Conservation (phyloP, 1,140 invertebrate genomes). For the Aphaenogaster rudis region DNA sequence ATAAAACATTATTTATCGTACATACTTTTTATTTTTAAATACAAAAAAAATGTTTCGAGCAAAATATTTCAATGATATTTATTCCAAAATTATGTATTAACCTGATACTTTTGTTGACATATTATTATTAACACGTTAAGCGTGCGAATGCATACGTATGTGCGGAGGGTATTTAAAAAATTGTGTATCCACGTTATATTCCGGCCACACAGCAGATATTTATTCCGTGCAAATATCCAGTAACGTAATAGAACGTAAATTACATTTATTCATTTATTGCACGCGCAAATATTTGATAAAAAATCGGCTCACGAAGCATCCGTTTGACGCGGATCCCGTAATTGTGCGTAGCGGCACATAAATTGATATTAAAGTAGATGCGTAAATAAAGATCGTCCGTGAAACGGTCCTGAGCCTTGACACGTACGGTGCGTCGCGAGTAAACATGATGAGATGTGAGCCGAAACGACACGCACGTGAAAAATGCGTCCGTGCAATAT, state of each 20-base stretch:
- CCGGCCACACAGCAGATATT: background rate
- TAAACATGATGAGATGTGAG: conserved; percentile 49
- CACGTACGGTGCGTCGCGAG: conserved; percentile 26
- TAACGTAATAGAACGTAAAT: background rate
- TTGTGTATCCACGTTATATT: background rate
- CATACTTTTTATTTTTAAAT: background rate
- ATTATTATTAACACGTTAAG: background rate
- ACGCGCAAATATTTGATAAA: conserved; percentile 6
- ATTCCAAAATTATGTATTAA: background rate
- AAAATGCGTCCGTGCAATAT: conserved; percentile 27
- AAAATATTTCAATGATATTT: conserved; percentile 1
- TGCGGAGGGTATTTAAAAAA: background rate
- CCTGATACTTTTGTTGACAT: background rate
- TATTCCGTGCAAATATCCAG: conserved; percentile 22
- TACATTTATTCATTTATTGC: conserved; percentile 15
- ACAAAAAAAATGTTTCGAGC: background rate
- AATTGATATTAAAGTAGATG: conserved; percentile 51
- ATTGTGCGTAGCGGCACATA: conserved; percentile 29
- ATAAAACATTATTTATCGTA: background rate
- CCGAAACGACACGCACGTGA: background rate
- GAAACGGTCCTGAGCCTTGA: conserved; percentile 44
- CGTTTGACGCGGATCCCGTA: conserved; percentile 11
- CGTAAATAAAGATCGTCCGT: conserved; percentile 36
- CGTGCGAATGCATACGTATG: background rate
- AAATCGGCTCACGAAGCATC: conserved; percentile 6